Percentiles rank a stretch among this genome's conserved stretches.
Conservation (phyloP, 2,888 invertebrate species). For the Dynastes hyllus region DNA sequence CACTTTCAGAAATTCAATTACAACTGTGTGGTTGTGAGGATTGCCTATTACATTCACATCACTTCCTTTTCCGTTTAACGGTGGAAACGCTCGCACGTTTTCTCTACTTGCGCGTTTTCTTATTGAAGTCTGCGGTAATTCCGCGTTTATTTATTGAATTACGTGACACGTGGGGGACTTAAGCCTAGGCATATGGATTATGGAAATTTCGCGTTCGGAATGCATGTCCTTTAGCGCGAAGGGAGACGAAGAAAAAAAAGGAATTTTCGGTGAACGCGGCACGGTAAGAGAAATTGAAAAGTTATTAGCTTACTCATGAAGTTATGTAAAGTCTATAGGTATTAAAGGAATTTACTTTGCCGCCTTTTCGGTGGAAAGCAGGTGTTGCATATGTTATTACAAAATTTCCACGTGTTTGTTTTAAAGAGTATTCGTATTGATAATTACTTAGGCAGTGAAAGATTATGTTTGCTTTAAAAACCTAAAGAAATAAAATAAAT, state of each 20-base stretch:
- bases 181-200: slow-evolving; percentile 22
- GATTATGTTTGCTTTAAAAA: too few relatives aligned
- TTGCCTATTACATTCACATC: slow-evolving; percentile 34
- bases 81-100: not conserved
- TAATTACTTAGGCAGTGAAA: too few relatives aligned
- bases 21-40: slow-evolving; percentile 26
- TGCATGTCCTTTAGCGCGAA: not conserved
- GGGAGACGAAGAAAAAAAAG: not conserved
- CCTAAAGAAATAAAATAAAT: too few relatives aligned
- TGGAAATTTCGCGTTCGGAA: slow-evolving; percentile 12
- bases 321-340: too few relatives aligned
- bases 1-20: slow-evolving; percentile 30
- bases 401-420: too few relatives aligned
- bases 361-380: too few relatives aligned
- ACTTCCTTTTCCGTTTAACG: slow-evolving; percentile 21
- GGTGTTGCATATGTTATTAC: too few relatives aligned
- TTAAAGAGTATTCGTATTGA: too few relatives aligned
- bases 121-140: slow-evolving; percentile 29
- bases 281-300: too few relatives aligned
- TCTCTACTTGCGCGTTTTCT: slow-evolving; percentile 14
- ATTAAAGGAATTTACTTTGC: too few relatives aligned
- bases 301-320: too few relatives aligned
- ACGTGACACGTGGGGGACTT: not conserved
- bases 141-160: slow-evolving; percentile 33
- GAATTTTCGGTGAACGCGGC: not conserved